Evolutionary conservation across 2,113 vertebrate species (phyloP), one percentile per base, ranked within the genome.

Genomic region (Reinhardtius hippoglossoides): DNA sequence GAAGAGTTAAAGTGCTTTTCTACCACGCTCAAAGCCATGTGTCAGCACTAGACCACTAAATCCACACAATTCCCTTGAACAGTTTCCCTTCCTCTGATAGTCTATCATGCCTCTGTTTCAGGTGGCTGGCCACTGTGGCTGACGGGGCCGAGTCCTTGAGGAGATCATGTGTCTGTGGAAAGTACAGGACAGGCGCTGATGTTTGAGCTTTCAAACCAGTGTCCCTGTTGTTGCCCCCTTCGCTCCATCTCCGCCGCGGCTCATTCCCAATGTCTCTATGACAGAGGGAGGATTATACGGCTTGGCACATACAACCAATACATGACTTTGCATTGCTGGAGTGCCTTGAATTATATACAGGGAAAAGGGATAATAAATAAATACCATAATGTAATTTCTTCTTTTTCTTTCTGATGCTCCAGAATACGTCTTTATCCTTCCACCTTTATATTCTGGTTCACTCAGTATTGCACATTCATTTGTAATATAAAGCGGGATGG

Each of bases 1-100:
- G 87, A 86, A 85, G 91, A 93, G 91, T 88, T 92, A 92, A 92
- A 92, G 91, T 93, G 92, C 91, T 93, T 93, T 92, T 90, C 90
- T 91, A 89, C 84, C 85, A 89, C 62, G 84, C 88, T 92, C 86
- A 92, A 91, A 92, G 91, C 88, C 92, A 92, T 89, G 92, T 92
- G 92, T 92, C 92, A 92, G 92, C 90, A 91, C 84, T 85, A 89
- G 84, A 93, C 81, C 92, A 90, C 92, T 93, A 93, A 93, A 93
- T 93, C 90, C 91, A 92, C 88, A 92, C 90, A 90, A 90, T 91
- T 89, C 91, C 91, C 91, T 69, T 40, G 86, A 92, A 91, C 86
- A 76, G 85, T 91, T 91, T 91, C 88, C 88, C 83, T 89, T 93
- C 88, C 88, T 86, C 85, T 88, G 89, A 93, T 91, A 91, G 90